Evolutionary conservation across 1,140 invertebrate genomes (phyloP).

Genomic region (Bombyx mandarina): DNA sequence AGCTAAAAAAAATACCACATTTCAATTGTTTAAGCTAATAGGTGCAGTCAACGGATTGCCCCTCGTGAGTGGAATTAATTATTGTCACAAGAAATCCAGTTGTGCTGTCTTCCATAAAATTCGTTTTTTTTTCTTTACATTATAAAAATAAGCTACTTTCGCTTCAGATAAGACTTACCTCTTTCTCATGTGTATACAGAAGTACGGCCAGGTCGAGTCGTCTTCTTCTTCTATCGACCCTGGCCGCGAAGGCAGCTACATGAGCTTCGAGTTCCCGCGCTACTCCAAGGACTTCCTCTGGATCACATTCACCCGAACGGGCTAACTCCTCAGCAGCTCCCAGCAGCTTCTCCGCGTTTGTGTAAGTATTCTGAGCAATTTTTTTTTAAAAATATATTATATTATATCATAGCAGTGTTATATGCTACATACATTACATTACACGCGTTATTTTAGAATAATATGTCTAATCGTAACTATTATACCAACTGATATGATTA

Average conservation of each 20-base stretch:
- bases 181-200: constrained; percentile 97
- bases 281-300: constrained; percentile 94
- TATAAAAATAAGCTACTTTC: not conserved
- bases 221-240: constrained; percentile 92
- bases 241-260: constrained; percentile 92
- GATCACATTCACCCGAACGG: constrained; percentile 95
- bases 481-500: no score
- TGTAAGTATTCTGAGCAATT: constrained; percentile 92
- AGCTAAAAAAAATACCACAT: no score
- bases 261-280: constrained; percentile 93
- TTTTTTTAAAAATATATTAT: not conserved
- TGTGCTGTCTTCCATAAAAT: no score
- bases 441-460: no score
- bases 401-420: no score
- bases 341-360: constrained; percentile 97
- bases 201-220: constrained; percentile 93
- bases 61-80: no score
- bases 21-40: no score
- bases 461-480: no score
- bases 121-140: no score
- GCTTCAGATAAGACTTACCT: constrained; percentile 72
- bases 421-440: no score
- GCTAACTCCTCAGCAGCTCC: constrained; percentile 96
- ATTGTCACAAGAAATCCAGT: no score
- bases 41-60: no score